Evolutionary conservation across 2,888 invertebrate genomes (phyloP), one percentile per base, ranked within the genome.

Genomic region (Eristalinus aeneus): DNA sequence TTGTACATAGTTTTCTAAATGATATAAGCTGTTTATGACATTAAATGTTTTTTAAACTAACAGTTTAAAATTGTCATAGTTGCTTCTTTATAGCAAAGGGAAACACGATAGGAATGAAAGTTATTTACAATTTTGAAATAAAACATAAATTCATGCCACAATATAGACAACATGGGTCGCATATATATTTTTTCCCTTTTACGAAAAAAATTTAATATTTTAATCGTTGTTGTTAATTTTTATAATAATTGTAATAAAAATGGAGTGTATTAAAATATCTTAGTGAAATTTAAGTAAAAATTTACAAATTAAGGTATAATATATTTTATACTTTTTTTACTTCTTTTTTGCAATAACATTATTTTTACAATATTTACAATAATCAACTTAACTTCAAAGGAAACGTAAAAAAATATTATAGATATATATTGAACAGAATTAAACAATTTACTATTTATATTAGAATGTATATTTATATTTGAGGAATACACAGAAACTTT

Each of bases 251-350:
- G 11, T 68, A 75, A 67, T 61, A 16, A 61, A 60, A 73, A 46
- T 67, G 54, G 31, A 74, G 71, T 39, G 64, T 64, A 77, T 69
- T 56, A 61, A 68, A 61, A 69, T 69, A 77, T 77, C 73, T 81
- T 82, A 86, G 86, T 71, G 60, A 86, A 86, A 58, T 81, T 74
- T 81, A 85, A 81, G 76, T 77, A 34, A 82, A 63, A 60, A 36
- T 73, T 77, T 78, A 83, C 56, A 81, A 69, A 65, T 53, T 86
- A 81, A 81, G 72, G 80, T 84, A 76, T 78, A 69, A 86, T 67
- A 82, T 56, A 73, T 86, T 86, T 86, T 82, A 82, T 86, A 86
- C 77, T 77, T 86, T 86, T 86, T 82, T 86, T 82, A 78, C 77
- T 74, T 56, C 76, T 69, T 79, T 86, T 76, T 87, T 83, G 78